Evolutionary conservation across 1,140 invertebrate genomes (phyloP), one percentile per base, ranked within the genome.

Genomic region (roundworm (Caenorhabditis elegans)): DNA sequence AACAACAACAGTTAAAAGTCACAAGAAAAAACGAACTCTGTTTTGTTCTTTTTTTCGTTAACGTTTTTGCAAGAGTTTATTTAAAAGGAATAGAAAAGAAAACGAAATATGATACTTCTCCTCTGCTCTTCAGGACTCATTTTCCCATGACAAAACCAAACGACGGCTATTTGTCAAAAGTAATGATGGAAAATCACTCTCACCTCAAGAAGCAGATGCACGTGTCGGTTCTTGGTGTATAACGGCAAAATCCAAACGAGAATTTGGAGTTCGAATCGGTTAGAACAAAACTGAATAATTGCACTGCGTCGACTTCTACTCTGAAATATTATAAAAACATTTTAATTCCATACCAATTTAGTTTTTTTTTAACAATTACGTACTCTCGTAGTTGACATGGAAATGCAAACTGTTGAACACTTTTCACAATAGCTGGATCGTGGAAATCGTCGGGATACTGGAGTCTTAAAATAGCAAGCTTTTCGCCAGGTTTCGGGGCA

Each of bases 151-250:
- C 2, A 19, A n/a, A n/a, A n/a, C n/a, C n/a, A 2, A 24, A 39
- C 17, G 43, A 39, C 4, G 19, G 6, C 5, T 36, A 60, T 34
- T 76, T 46, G 24, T 34, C 26, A 19, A 22, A 19, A n/a, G n/a
- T 2, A 43, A n/a, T 47, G 19, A 34, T 2, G 24, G 51, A 22
- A 26, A 39, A 19, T 47, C 19, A 15, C 17, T 26, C 70, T 24
- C 28, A 88, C 86, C 86, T 87, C 28, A 87, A 78, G 36, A 87
- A 78, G 78, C 86, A 86, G 11, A 87, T 77, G 78, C 86, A 87
- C 1, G 86, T 87, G 51, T 87, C 87, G 43, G 70, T 84, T 19
- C 82, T 60, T 3, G 86, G 86, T 17, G 87, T 88, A 39, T 80
- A 87, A 70, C 86, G 49, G 48, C 86, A 88, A 70, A 83, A 87